These are phyloP conservation scores for Heliangelus exortis DNA, from an alignment of 2,797 vertebrate species.

Conservation along the genomic window DNA sequence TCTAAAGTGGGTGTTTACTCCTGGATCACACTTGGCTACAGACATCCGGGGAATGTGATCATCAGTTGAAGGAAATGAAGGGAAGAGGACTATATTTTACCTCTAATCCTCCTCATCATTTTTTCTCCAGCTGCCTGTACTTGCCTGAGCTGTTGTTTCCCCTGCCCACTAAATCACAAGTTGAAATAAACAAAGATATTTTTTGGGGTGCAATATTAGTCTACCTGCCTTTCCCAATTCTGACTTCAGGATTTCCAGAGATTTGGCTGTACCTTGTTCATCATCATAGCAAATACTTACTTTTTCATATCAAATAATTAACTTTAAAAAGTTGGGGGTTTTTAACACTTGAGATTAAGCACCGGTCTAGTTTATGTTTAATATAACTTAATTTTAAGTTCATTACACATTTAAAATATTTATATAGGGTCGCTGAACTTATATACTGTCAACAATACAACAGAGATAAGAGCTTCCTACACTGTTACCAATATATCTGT, in stretches of 20 bases:
- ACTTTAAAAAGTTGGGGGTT: not conserved
- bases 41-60: not conserved
- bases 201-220: not conserved
- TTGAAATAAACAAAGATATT: slow-evolving; percentile 17
- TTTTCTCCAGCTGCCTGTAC: not conserved
- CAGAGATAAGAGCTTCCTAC: not conserved
- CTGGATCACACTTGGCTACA: not conserved
- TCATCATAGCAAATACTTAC: not conserved
- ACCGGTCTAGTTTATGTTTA: not conserved
- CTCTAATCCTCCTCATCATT: not conserved
- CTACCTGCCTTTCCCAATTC: not conserved
- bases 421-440: not conserved
- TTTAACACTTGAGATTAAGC: not conserved
- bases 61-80: not conserved
- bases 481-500: not conserved
- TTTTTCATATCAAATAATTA: not conserved
- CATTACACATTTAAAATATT: not conserved
- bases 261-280: not conserved
- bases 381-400: not conserved
- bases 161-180: not conserved
- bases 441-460: not conserved
- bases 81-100: not conserved
- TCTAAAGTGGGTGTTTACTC: not conserved
- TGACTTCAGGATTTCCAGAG: not conserved
- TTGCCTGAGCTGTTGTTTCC: slow-evolving; percentile 2